Evolutionary conservation across 2,113 vertebrate genomes (phyloP).

Genomic region (Falcunculus frontatus): DNA sequence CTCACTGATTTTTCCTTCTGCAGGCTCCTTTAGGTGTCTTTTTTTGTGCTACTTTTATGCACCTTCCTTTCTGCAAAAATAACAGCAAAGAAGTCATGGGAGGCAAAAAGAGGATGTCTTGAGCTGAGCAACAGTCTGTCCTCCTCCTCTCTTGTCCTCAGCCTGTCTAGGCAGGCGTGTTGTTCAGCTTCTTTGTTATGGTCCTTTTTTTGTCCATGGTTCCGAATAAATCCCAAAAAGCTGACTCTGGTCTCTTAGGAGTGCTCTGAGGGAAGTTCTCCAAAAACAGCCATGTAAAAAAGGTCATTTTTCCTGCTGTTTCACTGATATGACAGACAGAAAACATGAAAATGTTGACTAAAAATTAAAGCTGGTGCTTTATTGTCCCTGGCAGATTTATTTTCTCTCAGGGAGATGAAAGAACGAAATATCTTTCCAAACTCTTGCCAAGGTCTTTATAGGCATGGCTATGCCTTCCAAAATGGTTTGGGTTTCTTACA

Average conservation of each 20-base stretch:
- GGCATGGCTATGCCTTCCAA: background rate
- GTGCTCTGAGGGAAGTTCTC: background rate
- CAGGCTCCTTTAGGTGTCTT: background rate
- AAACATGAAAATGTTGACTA: background rate
- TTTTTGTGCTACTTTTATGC: background rate
- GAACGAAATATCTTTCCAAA: background rate
- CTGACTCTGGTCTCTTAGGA: background rate
- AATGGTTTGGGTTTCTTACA: background rate
- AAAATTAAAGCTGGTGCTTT: background rate
- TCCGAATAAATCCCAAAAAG: background rate
- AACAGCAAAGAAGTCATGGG: background rate
- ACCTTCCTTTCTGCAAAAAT: background rate
- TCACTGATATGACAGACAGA: background rate
- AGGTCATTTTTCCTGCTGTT: background rate
- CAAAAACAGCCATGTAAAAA: background rate
- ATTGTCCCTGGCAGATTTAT: background rate
- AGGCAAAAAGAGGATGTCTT: background rate
- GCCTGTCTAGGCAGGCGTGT: background rate
- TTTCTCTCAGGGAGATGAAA: slow-evolving; percentile 19
- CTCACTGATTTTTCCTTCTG: background rate
- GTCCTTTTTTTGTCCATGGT: background rate
- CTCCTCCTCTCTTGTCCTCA: background rate
- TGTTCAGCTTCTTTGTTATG: background rate
- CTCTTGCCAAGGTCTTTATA: background rate
- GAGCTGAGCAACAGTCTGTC: background rate